Percentiles rank a stretch among this genome's conserved stretches.
Evolutionary conservation across 2,888 invertebrate species (phyloP).

Genomic region (Heliconius erato): DNA sequence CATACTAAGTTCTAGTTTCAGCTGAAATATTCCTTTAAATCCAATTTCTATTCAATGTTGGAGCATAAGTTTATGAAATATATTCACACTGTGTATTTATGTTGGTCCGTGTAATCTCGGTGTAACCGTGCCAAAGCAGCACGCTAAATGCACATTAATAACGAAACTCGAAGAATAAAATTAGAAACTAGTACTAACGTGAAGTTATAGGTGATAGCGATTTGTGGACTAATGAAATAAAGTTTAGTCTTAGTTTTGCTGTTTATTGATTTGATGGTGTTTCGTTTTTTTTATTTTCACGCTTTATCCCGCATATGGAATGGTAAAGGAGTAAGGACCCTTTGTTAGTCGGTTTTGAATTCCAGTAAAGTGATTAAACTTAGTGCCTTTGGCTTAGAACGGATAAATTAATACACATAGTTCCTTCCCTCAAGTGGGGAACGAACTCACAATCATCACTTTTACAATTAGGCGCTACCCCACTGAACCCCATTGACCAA

Average conservation of each 20-base stretch:
- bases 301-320: too few relatives aligned
- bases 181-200: conserved; percentile 39
- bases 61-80: conserved; percentile 45
- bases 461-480: too few relatives aligned
- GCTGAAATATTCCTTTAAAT: conserved; percentile 46
- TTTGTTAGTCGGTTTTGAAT: too few relatives aligned
- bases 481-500: too few relatives aligned
- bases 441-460: too few relatives aligned
- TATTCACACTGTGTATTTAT: conserved; percentile 57
- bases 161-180: conserved; percentile 67
- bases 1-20: conserved; percentile 34
- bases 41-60: conserved; percentile 47
- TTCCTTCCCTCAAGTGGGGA: too few relatives aligned
- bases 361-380: too few relatives aligned
- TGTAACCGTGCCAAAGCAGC: conserved; percentile 68
- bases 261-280: not conserved
- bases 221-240: conserved; percentile 28
- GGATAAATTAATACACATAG: too few relatives aligned
- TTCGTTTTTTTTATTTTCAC: not conserved
- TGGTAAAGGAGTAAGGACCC: too few relatives aligned
- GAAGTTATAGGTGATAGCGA: conserved; percentile 49
- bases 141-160: conserved; percentile 83
- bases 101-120: conserved; percentile 75
- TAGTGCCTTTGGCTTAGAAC: too few relatives aligned
- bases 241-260: not conserved